These are phyloP conservation scores for Myiagra hebetior DNA, from an alignment of 2,113 vertebrate genomes.

Conservation along the genomic window DNA sequence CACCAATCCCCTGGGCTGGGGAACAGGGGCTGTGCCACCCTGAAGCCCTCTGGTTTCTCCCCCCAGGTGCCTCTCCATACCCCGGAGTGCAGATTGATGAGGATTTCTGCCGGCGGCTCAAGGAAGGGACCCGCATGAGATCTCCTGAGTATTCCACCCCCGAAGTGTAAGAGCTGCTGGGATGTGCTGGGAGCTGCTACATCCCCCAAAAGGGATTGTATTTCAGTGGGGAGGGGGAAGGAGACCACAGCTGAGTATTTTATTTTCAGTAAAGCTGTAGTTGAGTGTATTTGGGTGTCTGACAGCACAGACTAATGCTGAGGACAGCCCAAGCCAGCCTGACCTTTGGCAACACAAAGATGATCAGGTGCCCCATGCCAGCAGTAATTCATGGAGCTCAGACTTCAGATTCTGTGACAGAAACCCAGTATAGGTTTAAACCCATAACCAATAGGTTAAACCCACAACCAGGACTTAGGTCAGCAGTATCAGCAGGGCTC, in stretches of 20 bases:
- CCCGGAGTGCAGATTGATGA: conserved; percentile 92
- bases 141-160: conserved; percentile 89
- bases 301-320: background rate
- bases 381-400: background rate
- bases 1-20: too few relatives aligned
- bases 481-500: background rate
- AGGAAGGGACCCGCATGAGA: conserved; percentile 91
- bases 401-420: background rate
- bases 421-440: background rate
- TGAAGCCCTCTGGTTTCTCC: background rate
- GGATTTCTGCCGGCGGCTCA: conserved; percentile 89
- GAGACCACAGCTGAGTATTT: background rate
- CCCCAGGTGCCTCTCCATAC: conserved; percentile 88
- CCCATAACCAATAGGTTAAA: too few relatives aligned
- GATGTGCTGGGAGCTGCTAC: background rate
- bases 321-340: background rate
- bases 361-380: background rate
- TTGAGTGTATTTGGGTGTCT: background rate
- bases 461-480: background rate
- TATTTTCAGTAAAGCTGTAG: background rate
- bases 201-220: too few relatives aligned
- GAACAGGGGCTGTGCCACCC: background rate
- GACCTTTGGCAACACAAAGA: background rate
- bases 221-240: background rate
- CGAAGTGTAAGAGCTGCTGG: conserved; percentile 83